phyloP scores from a whole-genome alignment of 2,888 invertebrate species.

The Nasonia oneida region DNA sequence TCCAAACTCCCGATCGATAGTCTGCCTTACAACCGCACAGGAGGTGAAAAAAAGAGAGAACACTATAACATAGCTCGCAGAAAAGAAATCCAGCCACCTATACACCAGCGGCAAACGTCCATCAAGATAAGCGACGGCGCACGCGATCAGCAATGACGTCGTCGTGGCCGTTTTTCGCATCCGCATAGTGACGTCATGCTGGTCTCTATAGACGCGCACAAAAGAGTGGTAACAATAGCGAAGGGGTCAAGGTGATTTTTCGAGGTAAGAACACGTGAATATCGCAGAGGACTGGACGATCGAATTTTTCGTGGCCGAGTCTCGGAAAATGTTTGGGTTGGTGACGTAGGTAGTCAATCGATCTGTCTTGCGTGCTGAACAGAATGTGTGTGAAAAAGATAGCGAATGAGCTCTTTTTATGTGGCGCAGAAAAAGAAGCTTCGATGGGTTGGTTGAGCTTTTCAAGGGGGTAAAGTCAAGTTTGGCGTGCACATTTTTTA shows the following conservation, averaged over 20 bases:
- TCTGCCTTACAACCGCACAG: not conserved
- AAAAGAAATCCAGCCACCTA: conserved; percentile 15
- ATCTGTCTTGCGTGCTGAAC: not conserved
- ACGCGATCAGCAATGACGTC: conserved; percentile 42
- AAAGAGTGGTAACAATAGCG: not conserved
- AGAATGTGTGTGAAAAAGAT: not conserved
- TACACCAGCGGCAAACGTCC: not conserved
- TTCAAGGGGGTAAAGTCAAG: not conserved
- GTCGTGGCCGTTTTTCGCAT: conserved; percentile 22
- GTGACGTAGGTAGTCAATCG: not conserved
- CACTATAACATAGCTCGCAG: not conserved
- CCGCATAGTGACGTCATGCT: not conserved
- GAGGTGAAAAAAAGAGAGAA: not conserved
- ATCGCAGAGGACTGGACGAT: not conserved
- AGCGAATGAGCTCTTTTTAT: not conserved
- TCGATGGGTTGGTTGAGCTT: not conserved
- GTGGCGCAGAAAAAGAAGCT: not conserved
- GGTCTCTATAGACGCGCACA: not conserved
- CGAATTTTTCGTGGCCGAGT: conserved; percentile 18
- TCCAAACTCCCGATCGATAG: not conserved
- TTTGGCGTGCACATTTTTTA: not conserved
- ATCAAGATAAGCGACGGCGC: conserved; percentile 41
- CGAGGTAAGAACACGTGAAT: not conserved
- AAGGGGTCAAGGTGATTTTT: conserved; percentile 20
- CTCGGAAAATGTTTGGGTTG: not conserved